A percentile compares a stretch with the other conserved stretches of the same genome.
Evolutionary conservation across 2,888 invertebrate species (phyloP).

Genomic region (Glyphotaelius pellucidus): DNA sequence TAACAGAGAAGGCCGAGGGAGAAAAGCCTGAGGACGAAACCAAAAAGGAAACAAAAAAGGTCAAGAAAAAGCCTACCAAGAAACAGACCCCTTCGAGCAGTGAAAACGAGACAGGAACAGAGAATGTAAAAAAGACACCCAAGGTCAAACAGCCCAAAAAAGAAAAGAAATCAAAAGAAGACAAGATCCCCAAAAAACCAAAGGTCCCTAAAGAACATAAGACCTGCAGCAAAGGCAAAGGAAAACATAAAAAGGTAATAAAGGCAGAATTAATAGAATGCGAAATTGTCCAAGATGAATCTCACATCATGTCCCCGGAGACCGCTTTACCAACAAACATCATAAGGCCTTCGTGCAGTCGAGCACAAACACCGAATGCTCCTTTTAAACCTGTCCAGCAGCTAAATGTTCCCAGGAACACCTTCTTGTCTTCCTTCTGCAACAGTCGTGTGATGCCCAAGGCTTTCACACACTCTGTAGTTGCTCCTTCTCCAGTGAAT

Average conservation of each 20-base stretch:
- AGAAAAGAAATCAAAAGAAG: slow-evolving; percentile 54
- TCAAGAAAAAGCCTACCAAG: slow-evolving; percentile 52
- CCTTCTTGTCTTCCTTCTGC: not conserved
- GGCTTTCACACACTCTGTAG: not conserved
- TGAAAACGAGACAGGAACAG: not conserved
- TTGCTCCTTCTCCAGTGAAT: not conserved
- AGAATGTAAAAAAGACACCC: slow-evolving; percentile 38
- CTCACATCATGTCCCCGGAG: not conserved
- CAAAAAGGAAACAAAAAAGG: slow-evolving; percentile 55
- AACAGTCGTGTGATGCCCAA: not conserved
- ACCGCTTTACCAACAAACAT: not conserved
- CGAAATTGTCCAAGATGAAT: slow-evolving; percentile 34
- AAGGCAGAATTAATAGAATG: slow-evolving; percentile 51
- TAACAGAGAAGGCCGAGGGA: slow-evolving; percentile 69
- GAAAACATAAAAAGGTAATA: slow-evolving; percentile 69
- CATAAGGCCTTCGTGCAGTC: not conserved
- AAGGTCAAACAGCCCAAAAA: slow-evolving; percentile 67
- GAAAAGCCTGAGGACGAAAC: slow-evolving; percentile 17
- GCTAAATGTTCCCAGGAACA: not conserved
- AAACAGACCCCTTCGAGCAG: slow-evolving; percentile 9
- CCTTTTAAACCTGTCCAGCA: slow-evolving; percentile 4
- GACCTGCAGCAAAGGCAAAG: slow-evolving; percentile 66
- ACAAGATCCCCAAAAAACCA: slow-evolving; percentile 35
- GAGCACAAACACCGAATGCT: not conserved
- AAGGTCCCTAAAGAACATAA: slow-evolving; percentile 52